Base-by-base conservation (phyloP, 2,888 invertebrate species). In the Lacanobia wlatinum region DNA sequence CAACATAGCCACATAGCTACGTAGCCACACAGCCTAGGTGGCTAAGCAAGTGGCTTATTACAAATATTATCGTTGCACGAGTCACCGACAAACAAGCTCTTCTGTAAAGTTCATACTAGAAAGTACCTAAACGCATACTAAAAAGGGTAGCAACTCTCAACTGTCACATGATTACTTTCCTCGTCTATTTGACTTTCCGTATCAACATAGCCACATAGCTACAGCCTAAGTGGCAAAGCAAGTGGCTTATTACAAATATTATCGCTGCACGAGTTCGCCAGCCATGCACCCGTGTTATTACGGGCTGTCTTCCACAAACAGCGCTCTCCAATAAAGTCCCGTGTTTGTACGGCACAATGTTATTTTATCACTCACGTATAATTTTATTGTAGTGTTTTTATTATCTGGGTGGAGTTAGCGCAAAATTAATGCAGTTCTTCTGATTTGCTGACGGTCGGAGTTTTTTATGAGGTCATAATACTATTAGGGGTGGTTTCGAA, bases 341-440 rank as follows among this genome's bases (percentile, higher is more conserved):
- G 23, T 76, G 75, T 84, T 80, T 85, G 71, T 75, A 66, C 46
- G 46, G 18, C 64, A 71, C 61, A 73, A 71, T 80, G 73, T 80
- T 81, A 78, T 75, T 83, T 78, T 83, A 80, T 72, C 52, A 63
- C 75, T 53, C 14, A 43, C 61, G 78, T 78, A 85, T 76, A 83
- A 80, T 80, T 80, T 84, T 78, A 84, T 68, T 75, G 65, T 71
- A 38, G 64, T 61, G 61, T 53, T 73, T 74, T 70, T 80, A 73
- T 73, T 73, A 71, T 70, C 18, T 28, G 10, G 6, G 50, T 46
- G n/a, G 12, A 63, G 71, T 62, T 62, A 55, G 21, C 58, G 28
- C 38, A 65, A 38, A 59, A 62, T 61, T 53, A 16, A 43, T 67
- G 64, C 38, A 65, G 43, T 50, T 50, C 3, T 52, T 28, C 12